A percentile compares a stretch with the other conserved stretches of the same genome.
Evolutionary conservation across 2,797 vertebrate genomes (phyloP).

Genomic region (Australoheros facetus): DNA sequence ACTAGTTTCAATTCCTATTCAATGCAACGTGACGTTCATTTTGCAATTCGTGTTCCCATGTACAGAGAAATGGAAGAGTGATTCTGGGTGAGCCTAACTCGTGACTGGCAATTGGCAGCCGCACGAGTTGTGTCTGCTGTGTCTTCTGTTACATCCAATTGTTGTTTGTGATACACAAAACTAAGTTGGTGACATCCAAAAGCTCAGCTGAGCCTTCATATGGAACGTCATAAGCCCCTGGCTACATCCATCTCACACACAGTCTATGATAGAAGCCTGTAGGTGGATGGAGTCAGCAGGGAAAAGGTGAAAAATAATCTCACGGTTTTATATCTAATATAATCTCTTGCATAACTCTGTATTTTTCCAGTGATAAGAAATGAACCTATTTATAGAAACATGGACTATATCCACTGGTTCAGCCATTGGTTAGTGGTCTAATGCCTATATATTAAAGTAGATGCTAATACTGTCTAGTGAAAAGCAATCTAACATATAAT

Average conservation of each 20-base stretch:
- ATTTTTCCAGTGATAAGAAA: neutral
- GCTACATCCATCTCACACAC: neutral
- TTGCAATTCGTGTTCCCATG: neutral
- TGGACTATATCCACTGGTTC: neutral
- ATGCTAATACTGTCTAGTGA: neutral
- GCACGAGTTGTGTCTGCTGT: neutral
- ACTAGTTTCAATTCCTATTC: fast-evolving
- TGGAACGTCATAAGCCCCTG: neutral
- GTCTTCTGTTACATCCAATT: neutral
- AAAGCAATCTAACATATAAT: neutral
- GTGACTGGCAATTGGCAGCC: neutral
- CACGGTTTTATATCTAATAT: neutral
- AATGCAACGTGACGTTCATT: neutral
- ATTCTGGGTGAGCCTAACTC: neutral
- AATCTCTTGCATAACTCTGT: neutral
- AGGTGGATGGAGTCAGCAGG: neutral
- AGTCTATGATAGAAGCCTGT: neutral
- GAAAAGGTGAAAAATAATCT: neutral
- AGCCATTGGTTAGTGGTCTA: neutral
- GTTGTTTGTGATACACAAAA: neutral
- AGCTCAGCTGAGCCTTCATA: neutral
- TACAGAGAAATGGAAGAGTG: neutral
- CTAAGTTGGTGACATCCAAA: neutral
- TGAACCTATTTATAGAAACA: no score
- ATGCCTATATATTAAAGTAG: neutral